These are phyloP conservation scores for Avahi laniger DNA, from an alignment of 2,797 vertebrate genomes.

Conservation along the genomic window DNA sequence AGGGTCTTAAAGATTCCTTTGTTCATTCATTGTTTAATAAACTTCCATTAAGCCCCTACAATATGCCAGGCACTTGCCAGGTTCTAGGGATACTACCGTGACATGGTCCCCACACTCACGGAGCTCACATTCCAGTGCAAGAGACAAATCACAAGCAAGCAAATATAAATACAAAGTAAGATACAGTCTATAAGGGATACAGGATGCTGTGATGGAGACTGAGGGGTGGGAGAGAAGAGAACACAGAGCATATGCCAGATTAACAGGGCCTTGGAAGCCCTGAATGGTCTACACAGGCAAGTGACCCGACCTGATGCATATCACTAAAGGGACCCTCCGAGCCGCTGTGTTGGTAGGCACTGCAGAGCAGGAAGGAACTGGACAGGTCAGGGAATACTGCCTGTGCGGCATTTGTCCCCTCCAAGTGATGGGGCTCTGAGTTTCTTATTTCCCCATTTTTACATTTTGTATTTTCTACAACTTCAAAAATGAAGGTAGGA, in stretches of 20 bases:
- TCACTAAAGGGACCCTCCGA: not conserved
- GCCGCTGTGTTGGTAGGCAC: not conserved
- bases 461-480: not conserved
- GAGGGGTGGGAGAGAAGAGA: not conserved
- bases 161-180: not conserved
- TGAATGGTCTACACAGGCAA: not conserved
- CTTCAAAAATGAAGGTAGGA: not conserved
- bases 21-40: not conserved
- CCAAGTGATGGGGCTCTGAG: no score
- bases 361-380: not conserved
- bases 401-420: not conserved
- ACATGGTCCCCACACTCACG: not conserved
- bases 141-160: not conserved
- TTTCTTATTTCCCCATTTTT: not conserved
- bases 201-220: not conserved
- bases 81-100: not conserved
- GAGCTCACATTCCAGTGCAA: not conserved
- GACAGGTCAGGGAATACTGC: fast-evolving
- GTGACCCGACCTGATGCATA: fast-evolving
- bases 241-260: not conserved
- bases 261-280: not conserved
- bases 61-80: not conserved
- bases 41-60: not conserved
- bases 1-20: not conserved
- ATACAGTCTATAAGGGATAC: not conserved